Evolutionary conservation across 2,797 vertebrate genomes (phyloP), one percentile per base, ranked within the genome.

Genomic region (Chloroceryle amazona): DNA sequence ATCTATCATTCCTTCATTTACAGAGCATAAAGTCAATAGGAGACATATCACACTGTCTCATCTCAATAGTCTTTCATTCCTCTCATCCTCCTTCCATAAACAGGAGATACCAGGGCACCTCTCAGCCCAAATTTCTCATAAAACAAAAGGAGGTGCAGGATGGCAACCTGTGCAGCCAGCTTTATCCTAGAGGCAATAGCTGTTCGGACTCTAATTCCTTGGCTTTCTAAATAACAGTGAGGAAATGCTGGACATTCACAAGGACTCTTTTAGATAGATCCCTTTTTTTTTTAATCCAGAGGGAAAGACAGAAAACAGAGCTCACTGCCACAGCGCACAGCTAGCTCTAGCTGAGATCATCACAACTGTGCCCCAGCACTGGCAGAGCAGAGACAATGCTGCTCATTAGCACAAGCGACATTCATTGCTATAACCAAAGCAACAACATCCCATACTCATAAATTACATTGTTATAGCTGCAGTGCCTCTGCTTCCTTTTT

Each of bases 371-470:
- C n/a, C 60, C 52, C 1, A 0, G 61, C 39, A 23, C 3, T 22
- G 3, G 47, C 31, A 76, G 47, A 15, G 49, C 33, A 79, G 58
- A 91, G 61, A 72, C 62, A 86, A 61, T 6, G 6, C 39, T 72
- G 62, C 89, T 86, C 87, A 91, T 94, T 93, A 96, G 70, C 58
- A 47, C 76, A 37, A 86, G 75, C 18, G 55, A 96, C 70, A 95
- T 94, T 93, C 91, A 94, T 74, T 93, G 60, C 80, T 73, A 5
- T 29, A 90, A 81, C 67, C 52, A 85, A 93, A 96, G 74, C 2
- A 91, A 57, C 70, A 91, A 42, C 81, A 85, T 92, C 68, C 37
- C 49, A 62, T 67, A 18, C 76, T 83, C 87, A 90, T 95, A 96
- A 96, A 95, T 94, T 39, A 73, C 37, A 39, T 39, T 92, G 75